Base-by-base conservation (phyloP, 2,888 invertebrate genomes). In the Tetranychus truncatus region DNA sequence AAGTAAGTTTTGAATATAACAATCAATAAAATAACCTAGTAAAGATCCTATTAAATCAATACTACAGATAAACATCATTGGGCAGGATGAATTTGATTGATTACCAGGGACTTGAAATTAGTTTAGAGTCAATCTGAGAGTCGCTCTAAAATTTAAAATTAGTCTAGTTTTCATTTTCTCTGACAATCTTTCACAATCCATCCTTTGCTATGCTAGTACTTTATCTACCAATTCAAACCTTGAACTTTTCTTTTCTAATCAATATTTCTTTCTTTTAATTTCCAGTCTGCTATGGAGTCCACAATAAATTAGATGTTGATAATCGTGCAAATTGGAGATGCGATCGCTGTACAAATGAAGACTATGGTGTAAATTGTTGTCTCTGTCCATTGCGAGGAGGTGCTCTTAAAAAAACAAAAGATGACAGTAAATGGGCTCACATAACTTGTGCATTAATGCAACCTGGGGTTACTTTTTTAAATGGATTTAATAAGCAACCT, bases 381-480 rank as follows among this genome's bases (percentile, higher is more conserved):
- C 80, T 87, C 77, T 87, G 87, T 81, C 83, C 84, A 45, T 81
- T 87, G 80, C 81, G 85, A 73, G 83, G 84, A 18, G 84, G 84
- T 18, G 84, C 84, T 4, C 78, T 84, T 76, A 84, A 84, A 78
- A 72, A 75, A 72, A 24, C 66, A 20, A 18, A 69, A 69, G 73
- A 73, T 9, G 73, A 46, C 18, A 73, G 55, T 34, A 45, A n/a
- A 11, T 84, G 84, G 84, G 82, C 81, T 66, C 84, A 84, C 77
- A 76, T 84, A 20, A 79, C 82, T 11, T 84, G 84, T 81, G 82
- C 84, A 11, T 79, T 84, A 18, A 78, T 82, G 8, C 80, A 83
- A 45, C 79, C 81, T 15, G 83, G 83, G 72, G 82, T 82, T 18
- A 80, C 79, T 69, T 84, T 84, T 80, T 81, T 80, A 46, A 80